phyloP scores from a whole-genome alignment of 2,888 invertebrate genomes.

The Seira sanloemensis region DNA sequence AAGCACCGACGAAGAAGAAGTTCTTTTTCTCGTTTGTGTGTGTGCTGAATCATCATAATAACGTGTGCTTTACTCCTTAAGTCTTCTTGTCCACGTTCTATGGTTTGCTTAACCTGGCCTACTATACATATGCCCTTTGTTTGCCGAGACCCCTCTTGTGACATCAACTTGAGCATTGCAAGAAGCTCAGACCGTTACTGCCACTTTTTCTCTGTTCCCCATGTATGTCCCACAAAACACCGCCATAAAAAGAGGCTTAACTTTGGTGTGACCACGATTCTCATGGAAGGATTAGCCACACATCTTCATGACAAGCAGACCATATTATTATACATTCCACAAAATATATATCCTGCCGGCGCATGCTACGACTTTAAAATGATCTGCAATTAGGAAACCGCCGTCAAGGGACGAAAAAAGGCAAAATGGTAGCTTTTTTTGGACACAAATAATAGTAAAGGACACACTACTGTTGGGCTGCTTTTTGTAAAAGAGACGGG shows the following conservation, averaged over 20 bases:
- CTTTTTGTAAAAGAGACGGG: not conserved
- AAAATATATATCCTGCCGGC: no score
- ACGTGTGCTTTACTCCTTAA: conserved; percentile 1
- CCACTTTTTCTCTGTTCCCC: conserved; percentile 48
- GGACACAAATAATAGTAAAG: not conserved
- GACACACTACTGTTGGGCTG: not conserved
- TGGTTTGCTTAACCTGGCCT: not conserved
- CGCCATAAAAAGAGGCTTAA: conserved; percentile 68
- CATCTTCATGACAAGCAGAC: conserved; percentile 23
- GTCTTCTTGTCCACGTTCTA: not conserved
- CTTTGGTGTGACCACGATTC: conserved; percentile 71
- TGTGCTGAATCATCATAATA: not conserved
- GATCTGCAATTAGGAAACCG: not conserved
- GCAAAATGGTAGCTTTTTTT: not conserved
- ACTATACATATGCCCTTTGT: conserved; percentile 40
- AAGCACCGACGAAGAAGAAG: not conserved
- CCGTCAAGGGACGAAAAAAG: not conserved
- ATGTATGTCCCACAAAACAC: conserved; percentile 45
- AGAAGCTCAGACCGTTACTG: not conserved
- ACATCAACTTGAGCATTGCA: conserved; percentile 8
- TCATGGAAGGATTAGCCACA: conserved; percentile 66
- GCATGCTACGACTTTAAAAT: not conserved
- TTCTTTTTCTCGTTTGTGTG: not conserved
- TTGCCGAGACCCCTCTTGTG: conserved; percentile 43
- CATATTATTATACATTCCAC: not conserved